Conservation (phyloP, 64 coral and sea anemone genomes). For the Stichodactyla helianthus region DNA sequence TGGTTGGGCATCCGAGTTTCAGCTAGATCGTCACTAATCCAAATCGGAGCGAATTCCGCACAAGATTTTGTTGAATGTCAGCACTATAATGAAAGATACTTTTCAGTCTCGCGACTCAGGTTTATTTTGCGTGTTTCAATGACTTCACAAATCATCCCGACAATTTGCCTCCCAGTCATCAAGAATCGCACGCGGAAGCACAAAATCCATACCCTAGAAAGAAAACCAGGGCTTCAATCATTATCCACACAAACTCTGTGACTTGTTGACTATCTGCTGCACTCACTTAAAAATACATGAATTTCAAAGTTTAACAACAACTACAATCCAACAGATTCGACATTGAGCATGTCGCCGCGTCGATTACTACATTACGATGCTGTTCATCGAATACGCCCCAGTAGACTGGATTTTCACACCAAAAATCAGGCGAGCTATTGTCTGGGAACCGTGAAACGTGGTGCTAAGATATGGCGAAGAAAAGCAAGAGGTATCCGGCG, state of each 20-base stretch:
- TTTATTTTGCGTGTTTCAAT: conserved; percentile 12
- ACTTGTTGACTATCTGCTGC: conserved; percentile 62
- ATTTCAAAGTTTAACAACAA: conserved; percentile 76
- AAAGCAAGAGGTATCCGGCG: neutral
- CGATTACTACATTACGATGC: conserved; percentile 1
- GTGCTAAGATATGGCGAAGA: neutral
- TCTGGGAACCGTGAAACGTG: neutral
- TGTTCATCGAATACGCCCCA: conserved; percentile 41
- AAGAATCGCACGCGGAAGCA: neutral
- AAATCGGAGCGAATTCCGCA: conserved; percentile 4
- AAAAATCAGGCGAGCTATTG: conserved; percentile 23
- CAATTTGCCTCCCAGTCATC: neutral
- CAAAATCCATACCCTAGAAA: neutral
- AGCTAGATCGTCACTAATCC: neutral
- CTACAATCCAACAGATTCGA: conserved; percentile 46
- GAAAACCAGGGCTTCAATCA: neutral
- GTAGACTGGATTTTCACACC: neutral
- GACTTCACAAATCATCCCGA: neutral
- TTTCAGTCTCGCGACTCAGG: neutral
- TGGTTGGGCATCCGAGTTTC: conserved; percentile 12
- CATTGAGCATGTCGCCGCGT: conserved; percentile 4
- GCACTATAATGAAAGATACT: conserved; percentile 21
- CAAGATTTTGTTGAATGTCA: neutral
- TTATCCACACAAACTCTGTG: neutral
- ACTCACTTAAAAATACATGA: conserved; percentile 69